These are phyloP conservation scores for Drosophila ananassae DNA, from an alignment of 1,140 invertebrate genomes.

Conservation along the genomic window DNA sequence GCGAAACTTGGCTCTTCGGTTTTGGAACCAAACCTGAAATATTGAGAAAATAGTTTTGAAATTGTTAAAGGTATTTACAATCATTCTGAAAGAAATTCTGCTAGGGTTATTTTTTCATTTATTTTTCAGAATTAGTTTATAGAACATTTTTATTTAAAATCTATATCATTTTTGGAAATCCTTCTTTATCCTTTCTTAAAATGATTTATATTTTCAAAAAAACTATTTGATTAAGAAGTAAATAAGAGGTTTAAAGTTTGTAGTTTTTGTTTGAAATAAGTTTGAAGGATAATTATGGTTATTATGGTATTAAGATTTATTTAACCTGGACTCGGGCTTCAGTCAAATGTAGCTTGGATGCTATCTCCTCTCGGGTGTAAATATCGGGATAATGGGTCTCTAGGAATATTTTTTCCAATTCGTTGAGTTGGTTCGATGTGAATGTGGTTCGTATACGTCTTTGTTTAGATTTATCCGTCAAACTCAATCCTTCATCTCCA, in stretches of 20 bases:
- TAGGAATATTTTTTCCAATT: constrained; percentile 97
- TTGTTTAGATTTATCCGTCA: constrained; percentile 96
- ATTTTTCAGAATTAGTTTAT: too few species aligned
- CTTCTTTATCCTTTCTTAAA: too few species aligned
- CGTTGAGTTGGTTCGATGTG: constrained; percentile 97
- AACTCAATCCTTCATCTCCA: constrained; percentile 88
- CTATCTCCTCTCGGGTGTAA: constrained; percentile 99
- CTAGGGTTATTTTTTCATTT: too few species aligned
- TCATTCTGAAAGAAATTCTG: neutral
- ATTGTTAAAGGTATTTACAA: neutral
- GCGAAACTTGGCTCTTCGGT: constrained; percentile 68
- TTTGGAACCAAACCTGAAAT: constrained; percentile 74
- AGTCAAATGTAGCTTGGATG: constrained; percentile 98
- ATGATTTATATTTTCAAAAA: too few species aligned
- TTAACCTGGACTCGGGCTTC: constrained; percentile 99
- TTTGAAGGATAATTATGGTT: too few species aligned
- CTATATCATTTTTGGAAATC: too few species aligned
- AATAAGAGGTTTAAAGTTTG: too few species aligned
- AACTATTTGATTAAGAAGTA: too few species aligned
- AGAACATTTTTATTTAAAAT: too few species aligned
- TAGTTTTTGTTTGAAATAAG: too few species aligned
- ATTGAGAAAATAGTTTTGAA: neutral
- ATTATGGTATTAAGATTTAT: neutral
- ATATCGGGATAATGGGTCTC: constrained; percentile 99
- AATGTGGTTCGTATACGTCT: constrained; percentile 98